Evolutionary conservation across 1,140 invertebrate species (phyloP).

Genomic region (Drosophila melanica): DNA sequence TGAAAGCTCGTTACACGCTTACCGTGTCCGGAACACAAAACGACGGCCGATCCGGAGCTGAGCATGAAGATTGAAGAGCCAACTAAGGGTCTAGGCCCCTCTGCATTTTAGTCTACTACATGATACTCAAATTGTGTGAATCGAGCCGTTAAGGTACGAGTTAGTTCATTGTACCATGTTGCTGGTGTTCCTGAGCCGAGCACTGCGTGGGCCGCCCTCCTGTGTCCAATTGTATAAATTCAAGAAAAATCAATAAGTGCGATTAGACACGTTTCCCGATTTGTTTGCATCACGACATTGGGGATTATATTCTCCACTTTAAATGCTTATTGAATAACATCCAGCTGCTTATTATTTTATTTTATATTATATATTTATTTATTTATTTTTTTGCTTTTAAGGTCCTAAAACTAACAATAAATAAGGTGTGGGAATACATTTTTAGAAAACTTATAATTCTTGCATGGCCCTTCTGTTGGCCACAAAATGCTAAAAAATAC

Average conservation of each 20-base stretch:
- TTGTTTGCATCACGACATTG: slow-evolving; percentile 72
- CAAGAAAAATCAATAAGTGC: slow-evolving; percentile 77
- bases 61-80: slow-evolving; percentile 13
- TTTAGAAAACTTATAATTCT: slow-evolving; percentile 49
- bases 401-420: slow-evolving; percentile 47
- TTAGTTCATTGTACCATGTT: slow-evolving; percentile 80
- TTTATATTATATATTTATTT: too few species aligned
- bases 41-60: slow-evolving; percentile 23
- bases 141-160: slow-evolving; percentile 82
- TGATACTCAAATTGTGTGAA: slow-evolving; percentile 81
- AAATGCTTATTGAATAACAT: slow-evolving; percentile 5
- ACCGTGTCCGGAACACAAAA: slow-evolving; percentile 65
- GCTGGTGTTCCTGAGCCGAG: slow-evolving; percentile 13
- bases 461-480: slow-evolving; percentile 30
- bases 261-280: slow-evolving; percentile 79
- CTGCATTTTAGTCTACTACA: slow-evolving; percentile 77
- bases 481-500: slow-evolving; percentile 62
- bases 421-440: slow-evolving; percentile 39
- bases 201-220: slow-evolving; percentile 15
- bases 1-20: slow-evolving; percentile 78
- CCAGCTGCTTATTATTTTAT: too few species aligned
- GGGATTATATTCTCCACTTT: slow-evolving; percentile 21
- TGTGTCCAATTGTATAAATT: slow-evolving; percentile 69
- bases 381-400: too few species aligned
- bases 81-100: slow-evolving; percentile 31